phyloP scores from a whole-genome alignment of 2,113 vertebrate genomes.

The Ctenomys sociabilis region DNA sequence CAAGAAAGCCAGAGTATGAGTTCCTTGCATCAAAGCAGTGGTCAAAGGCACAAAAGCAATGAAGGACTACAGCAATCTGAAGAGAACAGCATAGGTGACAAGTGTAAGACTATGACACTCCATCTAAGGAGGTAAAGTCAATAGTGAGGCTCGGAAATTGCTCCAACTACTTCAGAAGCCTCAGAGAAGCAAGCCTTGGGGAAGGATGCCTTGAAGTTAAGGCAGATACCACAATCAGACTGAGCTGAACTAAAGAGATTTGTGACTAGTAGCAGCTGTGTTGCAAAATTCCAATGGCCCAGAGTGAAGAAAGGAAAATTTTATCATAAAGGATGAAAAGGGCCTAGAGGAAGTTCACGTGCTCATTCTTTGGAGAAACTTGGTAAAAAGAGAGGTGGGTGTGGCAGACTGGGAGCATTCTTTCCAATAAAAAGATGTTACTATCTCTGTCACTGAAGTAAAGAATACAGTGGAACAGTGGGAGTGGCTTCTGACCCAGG shows the following conservation, averaged over 20 bases:
- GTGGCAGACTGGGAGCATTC: not conserved
- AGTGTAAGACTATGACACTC: not conserved
- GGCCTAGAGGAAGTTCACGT: not conserved
- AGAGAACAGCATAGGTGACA: not conserved
- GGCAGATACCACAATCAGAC: not conserved
- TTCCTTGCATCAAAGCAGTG: not conserved
- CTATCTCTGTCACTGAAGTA: not conserved
- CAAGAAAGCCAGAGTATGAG: not conserved
- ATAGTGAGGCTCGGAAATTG: not conserved
- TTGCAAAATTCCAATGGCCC: no score
- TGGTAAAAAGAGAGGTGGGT: not conserved
- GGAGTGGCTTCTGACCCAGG: not conserved
- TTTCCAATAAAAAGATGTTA: not conserved
- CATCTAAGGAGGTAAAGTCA: not conserved
- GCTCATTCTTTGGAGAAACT: not conserved
- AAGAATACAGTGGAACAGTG: not conserved
- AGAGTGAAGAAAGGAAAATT: not conserved
- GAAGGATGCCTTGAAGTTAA: not conserved
- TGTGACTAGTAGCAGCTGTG: no score
- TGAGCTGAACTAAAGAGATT: not conserved
- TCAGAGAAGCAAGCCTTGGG: not conserved
- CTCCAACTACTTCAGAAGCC: not conserved
- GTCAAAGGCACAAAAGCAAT: not conserved
- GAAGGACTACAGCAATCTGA: not conserved
- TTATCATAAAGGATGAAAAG: not conserved